These are phyloP conservation scores for Phymorhynchus buccinoides DNA, from an alignment of 1,140 invertebrate species.

Conservation along the genomic window DNA sequence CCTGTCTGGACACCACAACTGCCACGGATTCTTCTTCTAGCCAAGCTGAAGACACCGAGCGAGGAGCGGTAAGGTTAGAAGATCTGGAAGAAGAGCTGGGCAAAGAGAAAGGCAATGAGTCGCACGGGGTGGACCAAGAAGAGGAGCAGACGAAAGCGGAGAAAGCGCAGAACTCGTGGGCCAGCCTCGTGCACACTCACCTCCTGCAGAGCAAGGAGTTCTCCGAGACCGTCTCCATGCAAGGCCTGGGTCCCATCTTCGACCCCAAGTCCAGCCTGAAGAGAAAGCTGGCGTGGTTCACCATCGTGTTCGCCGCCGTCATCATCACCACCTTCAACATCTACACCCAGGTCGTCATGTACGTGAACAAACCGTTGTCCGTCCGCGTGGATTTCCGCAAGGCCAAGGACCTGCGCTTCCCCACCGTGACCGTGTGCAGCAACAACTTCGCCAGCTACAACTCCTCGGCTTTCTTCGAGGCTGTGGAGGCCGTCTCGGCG, in stretches of 20 bases:
- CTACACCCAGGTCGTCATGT: conserved; percentile 34
- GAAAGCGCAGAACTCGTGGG: neutral
- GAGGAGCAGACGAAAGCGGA: neutral
- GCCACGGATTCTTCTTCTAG: neutral
- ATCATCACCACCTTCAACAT: conserved; percentile 39
- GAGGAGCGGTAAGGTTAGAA: neutral
- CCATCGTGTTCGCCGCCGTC: conserved; percentile 22
- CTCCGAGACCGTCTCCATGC: conserved; percentile 35
- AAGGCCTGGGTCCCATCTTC: conserved; percentile 31
- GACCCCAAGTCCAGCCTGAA: conserved; percentile 36
- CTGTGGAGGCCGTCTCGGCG: neutral
- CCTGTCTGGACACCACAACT: neutral
- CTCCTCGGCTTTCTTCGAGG: neutral
- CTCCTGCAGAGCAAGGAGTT: conserved; percentile 7
- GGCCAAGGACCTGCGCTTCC: conserved; percentile 22
- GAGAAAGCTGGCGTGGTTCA: conserved; percentile 20
- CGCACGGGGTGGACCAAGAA: neutral
- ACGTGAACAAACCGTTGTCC: conserved; percentile 7
- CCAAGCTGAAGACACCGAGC: neutral
- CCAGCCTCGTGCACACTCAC: neutral
- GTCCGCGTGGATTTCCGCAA: conserved; percentile 25
- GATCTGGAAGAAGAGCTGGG: conserved; percentile 4
- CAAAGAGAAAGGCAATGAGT: neutral
- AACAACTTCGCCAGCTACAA: conserved; percentile 32
- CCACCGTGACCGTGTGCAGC: conserved; percentile 36